phyloP scores from a whole-genome alignment of 2,113 vertebrate genomes.

The Cheilinus undulatus region DNA sequence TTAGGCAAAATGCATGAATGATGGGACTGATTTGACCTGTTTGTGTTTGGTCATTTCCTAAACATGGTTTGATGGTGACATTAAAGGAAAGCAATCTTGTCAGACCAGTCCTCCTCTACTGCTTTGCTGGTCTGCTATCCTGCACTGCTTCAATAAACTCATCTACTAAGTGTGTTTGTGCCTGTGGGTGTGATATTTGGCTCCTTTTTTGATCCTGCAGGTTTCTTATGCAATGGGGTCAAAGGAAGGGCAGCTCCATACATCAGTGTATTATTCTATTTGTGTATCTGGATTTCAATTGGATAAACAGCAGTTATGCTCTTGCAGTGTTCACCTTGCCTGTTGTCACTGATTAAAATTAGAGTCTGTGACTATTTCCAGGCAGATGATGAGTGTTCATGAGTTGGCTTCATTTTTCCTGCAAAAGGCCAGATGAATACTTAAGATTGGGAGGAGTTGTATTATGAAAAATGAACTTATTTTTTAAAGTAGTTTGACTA shows the following conservation, averaged over 20 bases:
- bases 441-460: not conserved
- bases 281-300: not conserved
- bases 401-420: not conserved
- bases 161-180: not conserved
- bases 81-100: not conserved
- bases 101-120: not conserved
- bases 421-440: no score
- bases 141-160: not conserved
- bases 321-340: not conserved
- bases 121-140: not conserved
- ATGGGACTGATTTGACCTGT: no score
- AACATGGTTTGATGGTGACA: not conserved
- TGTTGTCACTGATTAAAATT: not conserved
- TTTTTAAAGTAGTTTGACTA: not conserved
- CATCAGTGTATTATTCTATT: not conserved
- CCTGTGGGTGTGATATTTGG: not conserved
- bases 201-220: not conserved
- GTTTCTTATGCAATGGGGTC: conserved; percentile 2
- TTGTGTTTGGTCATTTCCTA: not conserved
- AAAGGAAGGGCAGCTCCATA: not conserved
- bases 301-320: not conserved
- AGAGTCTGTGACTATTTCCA: conserved; percentile 1
- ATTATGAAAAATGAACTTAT: not conserved
- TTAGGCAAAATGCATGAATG: no score
- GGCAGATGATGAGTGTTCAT: not conserved